Evolutionary conservation across 2,888 invertebrate species (phyloP).

Genomic region (Lepidocyrtoides sp.): DNA sequence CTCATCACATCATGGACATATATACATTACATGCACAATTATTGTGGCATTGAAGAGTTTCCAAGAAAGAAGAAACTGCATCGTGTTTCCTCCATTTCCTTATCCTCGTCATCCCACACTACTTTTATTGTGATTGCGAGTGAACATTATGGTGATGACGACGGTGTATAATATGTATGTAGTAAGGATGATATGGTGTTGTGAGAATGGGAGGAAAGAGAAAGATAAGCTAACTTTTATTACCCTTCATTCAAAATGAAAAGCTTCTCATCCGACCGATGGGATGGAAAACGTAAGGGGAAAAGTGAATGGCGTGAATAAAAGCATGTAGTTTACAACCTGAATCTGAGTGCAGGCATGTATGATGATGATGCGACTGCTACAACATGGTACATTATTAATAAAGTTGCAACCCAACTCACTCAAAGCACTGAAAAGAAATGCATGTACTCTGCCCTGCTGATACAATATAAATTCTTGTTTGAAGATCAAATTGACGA

Average conservation of each 20-base stretch:
- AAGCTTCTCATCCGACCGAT: neutral
- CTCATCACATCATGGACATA: conserved; percentile 8
- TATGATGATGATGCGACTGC: no score
- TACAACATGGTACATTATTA: conserved; percentile 5
- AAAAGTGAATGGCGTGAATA: conserved; percentile 49
- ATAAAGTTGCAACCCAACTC: conserved; percentile 35
- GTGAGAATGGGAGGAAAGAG: neutral
- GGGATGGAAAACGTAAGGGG: neutral
- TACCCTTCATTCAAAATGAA: conserved; percentile 48
- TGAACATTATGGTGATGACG: neutral
- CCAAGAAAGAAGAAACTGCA: conserved; percentile 27
- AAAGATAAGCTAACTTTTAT: conserved; percentile 49
- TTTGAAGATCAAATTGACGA: no score
- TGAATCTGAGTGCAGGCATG: conserved; percentile 13
- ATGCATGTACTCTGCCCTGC: no score
- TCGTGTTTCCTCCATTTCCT: neutral
- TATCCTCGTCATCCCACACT: conserved; percentile 3
- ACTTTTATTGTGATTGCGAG: conserved; percentile 28
- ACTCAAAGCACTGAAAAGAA: neutral
- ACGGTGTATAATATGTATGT: no score
- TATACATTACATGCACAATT: conserved; percentile 1
- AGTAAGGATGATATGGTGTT: neutral
- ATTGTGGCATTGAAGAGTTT: conserved; percentile 30
- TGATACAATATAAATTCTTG: conserved; percentile 5
- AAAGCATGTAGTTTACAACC: conserved; percentile 46